Conservation (phyloP, 2,797 vertebrate genomes). For the Macroramphosus scolopax region DNA sequence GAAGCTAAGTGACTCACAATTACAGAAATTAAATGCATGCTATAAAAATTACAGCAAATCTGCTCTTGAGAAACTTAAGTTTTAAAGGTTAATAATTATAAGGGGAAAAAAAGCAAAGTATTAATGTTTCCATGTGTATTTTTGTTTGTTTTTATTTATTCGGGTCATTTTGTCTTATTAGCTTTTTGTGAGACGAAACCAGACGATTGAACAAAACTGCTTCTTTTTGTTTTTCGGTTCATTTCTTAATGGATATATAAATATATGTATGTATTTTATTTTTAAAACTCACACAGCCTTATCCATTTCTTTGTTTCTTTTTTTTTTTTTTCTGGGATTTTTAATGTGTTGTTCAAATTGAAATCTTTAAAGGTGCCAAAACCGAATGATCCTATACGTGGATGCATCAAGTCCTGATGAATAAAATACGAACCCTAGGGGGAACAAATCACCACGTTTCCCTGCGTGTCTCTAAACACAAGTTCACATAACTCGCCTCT, state of each 20-base stretch:
- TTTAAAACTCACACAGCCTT: constrained; percentile 80
- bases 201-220: constrained; percentile 73
- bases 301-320: constrained; percentile 73
- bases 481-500: constrained; percentile 20
- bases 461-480: constrained; percentile 66
- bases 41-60: constrained; percentile 81
- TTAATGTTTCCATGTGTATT: constrained; percentile 76
- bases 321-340: constrained; percentile 64
- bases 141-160: constrained; percentile 58
- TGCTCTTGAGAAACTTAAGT: constrained; percentile 81
- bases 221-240: constrained; percentile 73
- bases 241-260: constrained; percentile 74
- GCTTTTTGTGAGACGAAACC: constrained; percentile 73
- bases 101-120: constrained; percentile 68
- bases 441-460: constrained; percentile 69
- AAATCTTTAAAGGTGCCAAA: constrained; percentile 84
- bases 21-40: constrained; percentile 84
- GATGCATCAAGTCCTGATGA: constrained; percentile 83
- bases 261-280: constrained; percentile 73
- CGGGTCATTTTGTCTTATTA: constrained; percentile 62
- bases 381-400: constrained; percentile 81
- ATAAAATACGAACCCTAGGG: constrained; percentile 81
- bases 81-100: constrained; percentile 80
- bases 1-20: constrained; percentile 77
- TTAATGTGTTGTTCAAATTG: constrained; percentile 78